Evolutionary conservation across 2,113 vertebrate species (phyloP).

Genomic region (Neomonachus schauinslandi): DNA sequence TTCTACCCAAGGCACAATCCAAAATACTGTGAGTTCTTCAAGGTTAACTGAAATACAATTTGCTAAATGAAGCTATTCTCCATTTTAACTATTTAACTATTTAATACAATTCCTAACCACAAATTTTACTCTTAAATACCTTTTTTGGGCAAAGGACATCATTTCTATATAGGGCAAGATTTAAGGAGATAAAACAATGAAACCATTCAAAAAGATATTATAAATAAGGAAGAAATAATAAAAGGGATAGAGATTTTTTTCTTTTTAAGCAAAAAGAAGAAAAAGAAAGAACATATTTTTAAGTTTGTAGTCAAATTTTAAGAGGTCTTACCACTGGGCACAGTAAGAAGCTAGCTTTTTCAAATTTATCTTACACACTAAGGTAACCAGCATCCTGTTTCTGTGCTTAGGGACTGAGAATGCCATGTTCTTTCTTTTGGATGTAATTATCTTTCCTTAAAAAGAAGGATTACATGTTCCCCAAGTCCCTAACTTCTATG

Average conservation of each 20-base stretch:
- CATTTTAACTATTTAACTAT: conserved; percentile 48
- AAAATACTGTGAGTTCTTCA: background rate
- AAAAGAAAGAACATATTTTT: background rate
- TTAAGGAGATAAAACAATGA: conserved; percentile 18
- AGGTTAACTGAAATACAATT: conserved; percentile 28
- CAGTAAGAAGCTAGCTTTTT: conserved; percentile 42
- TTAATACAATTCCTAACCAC: conserved; percentile 14
- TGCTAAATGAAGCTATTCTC: conserved; percentile 10
- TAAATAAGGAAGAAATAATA: background rate
- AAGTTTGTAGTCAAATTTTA: conserved; percentile 16
- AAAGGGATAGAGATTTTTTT: background rate
- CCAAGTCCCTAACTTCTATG: background rate
- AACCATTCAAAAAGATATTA: background rate
- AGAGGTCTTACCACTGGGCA: background rate
- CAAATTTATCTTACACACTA: conserved; percentile 33
- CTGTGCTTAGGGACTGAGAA: background rate
- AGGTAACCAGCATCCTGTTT: background rate
- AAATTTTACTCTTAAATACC: conserved; percentile 46
- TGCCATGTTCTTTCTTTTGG: background rate
- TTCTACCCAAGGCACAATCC: background rate
- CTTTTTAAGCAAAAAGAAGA: background rate
- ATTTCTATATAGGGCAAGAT: background rate
- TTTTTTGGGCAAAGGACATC: background rate
- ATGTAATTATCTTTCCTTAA: conserved; percentile 6
- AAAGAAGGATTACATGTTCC: background rate